phyloP scores from a whole-genome alignment of 2,797 vertebrate species.

The Tangara arthus region DNA sequence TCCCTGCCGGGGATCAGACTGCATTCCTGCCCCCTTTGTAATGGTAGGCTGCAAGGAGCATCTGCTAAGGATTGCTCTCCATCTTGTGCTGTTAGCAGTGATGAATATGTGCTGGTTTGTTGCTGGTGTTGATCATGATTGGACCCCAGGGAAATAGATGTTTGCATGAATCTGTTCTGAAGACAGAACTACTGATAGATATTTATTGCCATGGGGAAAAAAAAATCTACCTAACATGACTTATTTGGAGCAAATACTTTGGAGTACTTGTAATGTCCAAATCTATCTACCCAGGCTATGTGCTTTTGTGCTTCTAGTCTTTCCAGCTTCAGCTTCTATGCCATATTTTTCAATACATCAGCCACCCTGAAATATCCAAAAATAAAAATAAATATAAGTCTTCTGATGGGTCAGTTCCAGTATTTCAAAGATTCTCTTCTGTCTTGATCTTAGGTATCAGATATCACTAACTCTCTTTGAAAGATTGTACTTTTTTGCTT shows the following conservation, averaged over 20 bases:
- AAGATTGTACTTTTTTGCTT: neutral
- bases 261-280: neutral
- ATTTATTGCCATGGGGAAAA: neutral
- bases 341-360: neutral
- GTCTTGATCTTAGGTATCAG: neutral
- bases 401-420: neutral
- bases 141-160: neutral
- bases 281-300: neutral
- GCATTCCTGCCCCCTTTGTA: neutral
- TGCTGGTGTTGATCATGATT: neutral
- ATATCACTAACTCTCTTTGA: constrained; percentile 31
- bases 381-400: neutral
- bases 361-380: neutral
- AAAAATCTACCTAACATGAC: neutral
- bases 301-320: neutral
- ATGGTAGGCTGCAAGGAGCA: neutral
- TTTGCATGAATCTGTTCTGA: neutral
- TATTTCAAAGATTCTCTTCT: constrained; percentile 7
- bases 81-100: neutral
- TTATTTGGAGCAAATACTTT: neutral
- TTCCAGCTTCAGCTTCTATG: neutral
- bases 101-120: neutral
- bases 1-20: neutral
- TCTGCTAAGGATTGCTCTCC: neutral
- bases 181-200: neutral